Evolutionary conservation across 2,888 invertebrate genomes (phyloP).

Genomic region (Crematogaster levior): DNA sequence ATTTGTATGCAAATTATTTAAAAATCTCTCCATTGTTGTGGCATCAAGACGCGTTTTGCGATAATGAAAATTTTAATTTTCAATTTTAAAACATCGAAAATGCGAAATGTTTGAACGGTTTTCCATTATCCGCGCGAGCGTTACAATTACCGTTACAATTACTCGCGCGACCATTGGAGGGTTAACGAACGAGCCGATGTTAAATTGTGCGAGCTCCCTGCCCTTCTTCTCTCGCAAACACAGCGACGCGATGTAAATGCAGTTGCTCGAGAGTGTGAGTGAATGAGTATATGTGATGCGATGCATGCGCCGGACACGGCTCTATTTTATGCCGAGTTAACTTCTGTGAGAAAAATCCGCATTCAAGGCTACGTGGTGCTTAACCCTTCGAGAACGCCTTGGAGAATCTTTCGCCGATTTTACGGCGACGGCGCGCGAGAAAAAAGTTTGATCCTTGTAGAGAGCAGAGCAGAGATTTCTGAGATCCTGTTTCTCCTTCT

Average conservation of each 20-base stretch:
- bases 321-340: slow-evolving; percentile 57
- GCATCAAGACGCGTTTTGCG: not conserved
- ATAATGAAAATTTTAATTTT: slow-evolving; percentile 1
- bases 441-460: slow-evolving; percentile 32
- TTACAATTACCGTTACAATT: slow-evolving; percentile 33
- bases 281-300: slow-evolving; percentile 48
- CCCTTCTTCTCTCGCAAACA: slow-evolving; percentile 63
- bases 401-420: slow-evolving; percentile 40
- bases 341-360: slow-evolving; percentile 54
- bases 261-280: slow-evolving; percentile 39
- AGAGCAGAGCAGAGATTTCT: not conserved
- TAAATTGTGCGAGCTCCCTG: slow-evolving; percentile 66
- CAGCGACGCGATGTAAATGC: slow-evolving; percentile 57
- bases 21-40: not conserved
- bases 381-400: slow-evolving; percentile 38
- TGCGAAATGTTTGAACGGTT: slow-evolving; percentile 3
- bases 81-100: not conserved
- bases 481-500: not conserved
- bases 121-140: slow-evolving; percentile 5
- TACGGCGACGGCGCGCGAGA: slow-evolving; percentile 16
- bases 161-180: slow-evolving; percentile 18
- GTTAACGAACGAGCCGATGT: slow-evolving; percentile 66
- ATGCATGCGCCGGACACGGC: slow-evolving; percentile 51
- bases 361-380: slow-evolving; percentile 48
- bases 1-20: slow-evolving; percentile 3